phyloP scores from a whole-genome alignment of 1,140 invertebrate genomes.

The Heliconius himera region DNA sequence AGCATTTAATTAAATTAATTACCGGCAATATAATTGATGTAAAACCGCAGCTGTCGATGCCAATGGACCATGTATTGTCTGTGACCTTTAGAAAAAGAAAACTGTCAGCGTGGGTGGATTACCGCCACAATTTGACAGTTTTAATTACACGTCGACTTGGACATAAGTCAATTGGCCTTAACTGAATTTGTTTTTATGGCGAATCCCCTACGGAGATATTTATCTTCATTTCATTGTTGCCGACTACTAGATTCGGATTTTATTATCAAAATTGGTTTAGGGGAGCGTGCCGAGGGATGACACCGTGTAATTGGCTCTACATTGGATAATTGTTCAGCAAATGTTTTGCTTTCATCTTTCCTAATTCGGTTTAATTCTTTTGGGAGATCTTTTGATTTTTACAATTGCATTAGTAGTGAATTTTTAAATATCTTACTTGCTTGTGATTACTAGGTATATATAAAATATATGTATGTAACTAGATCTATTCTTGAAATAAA shows the following conservation, averaged over 20 bases:
- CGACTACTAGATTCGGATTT: slow-evolving; percentile 72
- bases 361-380: slow-evolving; percentile 61
- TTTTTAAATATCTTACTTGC: background rate
- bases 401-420: background rate
- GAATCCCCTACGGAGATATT: slow-evolving; percentile 72
- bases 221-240: slow-evolving; percentile 73
- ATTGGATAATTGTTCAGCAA: slow-evolving; percentile 73
- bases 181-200: slow-evolving; percentile 77
- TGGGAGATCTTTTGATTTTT: slow-evolving; percentile 23
- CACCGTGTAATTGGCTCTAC: slow-evolving; percentile 69
- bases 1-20: slow-evolving; percentile 27
- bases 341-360: slow-evolving; percentile 54
- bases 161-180: slow-evolving; percentile 70
- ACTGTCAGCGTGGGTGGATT: slow-evolving; percentile 56
- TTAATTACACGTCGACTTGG: slow-evolving; percentile 52
- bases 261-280: slow-evolving; percentile 73
- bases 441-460: background rate
- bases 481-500: background rate
- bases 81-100: slow-evolving; percentile 33
- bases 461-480: background rate
- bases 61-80: slow-evolving; percentile 55
- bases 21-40: slow-evolving; percentile 5
- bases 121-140: slow-evolving; percentile 69
- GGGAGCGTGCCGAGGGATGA: slow-evolving; percentile 65
- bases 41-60: slow-evolving; percentile 42